Evolutionary conservation across 2,888 invertebrate genomes (phyloP).

Genomic region (Bombyx huttoni): DNA sequence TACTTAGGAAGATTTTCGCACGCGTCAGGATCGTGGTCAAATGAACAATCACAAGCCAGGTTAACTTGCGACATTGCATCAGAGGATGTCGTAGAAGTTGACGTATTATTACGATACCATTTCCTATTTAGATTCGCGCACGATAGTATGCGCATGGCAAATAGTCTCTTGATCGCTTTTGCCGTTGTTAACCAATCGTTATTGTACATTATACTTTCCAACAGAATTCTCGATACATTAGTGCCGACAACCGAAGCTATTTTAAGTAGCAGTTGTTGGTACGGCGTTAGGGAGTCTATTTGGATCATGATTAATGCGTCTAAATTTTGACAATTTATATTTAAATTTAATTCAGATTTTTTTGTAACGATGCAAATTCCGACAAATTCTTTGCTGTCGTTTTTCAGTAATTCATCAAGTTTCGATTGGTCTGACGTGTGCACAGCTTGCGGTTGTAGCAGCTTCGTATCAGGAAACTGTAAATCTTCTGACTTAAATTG

Average conservation of each 20-base stretch:
- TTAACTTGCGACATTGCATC: slow-evolving; percentile 13
- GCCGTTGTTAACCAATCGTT: slow-evolving; percentile 55
- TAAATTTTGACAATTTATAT: slow-evolving; percentile 50
- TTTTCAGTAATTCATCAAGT: slow-evolving; percentile 32
- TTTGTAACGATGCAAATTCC: slow-evolving; percentile 42
- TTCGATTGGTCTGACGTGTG: slow-evolving; percentile 31
- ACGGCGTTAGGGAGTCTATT: slow-evolving; percentile 70
- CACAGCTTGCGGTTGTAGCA: slow-evolving; percentile 45
- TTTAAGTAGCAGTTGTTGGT: slow-evolving; percentile 74
- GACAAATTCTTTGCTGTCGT: slow-evolving; percentile 30
- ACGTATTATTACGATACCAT: slow-evolving; percentile 17
- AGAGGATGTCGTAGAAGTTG: slow-evolving; percentile 14
- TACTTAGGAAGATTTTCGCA: slow-evolving; percentile 56
- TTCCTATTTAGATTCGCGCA: slow-evolving; percentile 51
- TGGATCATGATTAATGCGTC: slow-evolving; percentile 66
- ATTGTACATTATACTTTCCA: slow-evolving; percentile 70
- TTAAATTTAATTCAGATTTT: slow-evolving; percentile 42
- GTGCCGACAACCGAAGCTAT: slow-evolving; percentile 73
- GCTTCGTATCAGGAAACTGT: slow-evolving; percentile 40
- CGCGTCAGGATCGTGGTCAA: slow-evolving; percentile 41
- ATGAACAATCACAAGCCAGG: slow-evolving; percentile 44
- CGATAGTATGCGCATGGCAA: slow-evolving; percentile 64
- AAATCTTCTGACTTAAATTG: slow-evolving; percentile 30
- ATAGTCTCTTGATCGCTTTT: slow-evolving; percentile 68
- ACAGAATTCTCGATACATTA: slow-evolving; percentile 59